Conservation (phyloP, 1,140 invertebrate species). For the Penaeus japonicus region DNA sequence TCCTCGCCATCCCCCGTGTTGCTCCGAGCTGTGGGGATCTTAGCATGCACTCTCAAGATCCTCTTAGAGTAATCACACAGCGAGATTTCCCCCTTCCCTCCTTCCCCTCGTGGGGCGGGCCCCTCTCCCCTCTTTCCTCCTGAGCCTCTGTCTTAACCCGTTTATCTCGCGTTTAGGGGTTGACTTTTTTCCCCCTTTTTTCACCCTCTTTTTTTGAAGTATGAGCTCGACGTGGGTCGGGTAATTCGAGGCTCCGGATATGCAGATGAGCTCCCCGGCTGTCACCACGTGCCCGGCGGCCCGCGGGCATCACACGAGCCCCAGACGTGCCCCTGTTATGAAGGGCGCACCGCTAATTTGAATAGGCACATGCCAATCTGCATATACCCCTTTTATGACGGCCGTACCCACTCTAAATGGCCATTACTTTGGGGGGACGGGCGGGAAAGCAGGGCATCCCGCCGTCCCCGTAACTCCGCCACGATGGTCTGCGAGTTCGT, state of each 20-base stretch:
- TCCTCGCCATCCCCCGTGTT: too few relatives aligned
- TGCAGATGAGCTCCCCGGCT: slow-evolving; percentile 46
- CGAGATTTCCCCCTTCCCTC: too few relatives aligned
- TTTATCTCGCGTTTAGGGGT: too few relatives aligned
- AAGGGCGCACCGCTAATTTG: slow-evolving; percentile 52
- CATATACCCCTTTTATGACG: slow-evolving; percentile 46
- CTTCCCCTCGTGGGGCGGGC: too few relatives aligned
- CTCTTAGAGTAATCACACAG: too few relatives aligned
- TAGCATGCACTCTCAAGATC: too few relatives aligned
- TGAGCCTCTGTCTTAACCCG: too few relatives aligned
- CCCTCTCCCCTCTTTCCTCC: too few relatives aligned
- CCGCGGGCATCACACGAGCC: slow-evolving; percentile 20
- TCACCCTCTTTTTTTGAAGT: neutral
- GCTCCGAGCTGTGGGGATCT: too few relatives aligned
- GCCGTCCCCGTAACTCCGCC: neutral
- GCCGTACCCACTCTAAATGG: slow-evolving; percentile 46
- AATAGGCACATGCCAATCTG: slow-evolving; percentile 53
- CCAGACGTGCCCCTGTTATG: slow-evolving; percentile 41
- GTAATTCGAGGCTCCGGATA: neutral
- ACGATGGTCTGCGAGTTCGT: neutral
- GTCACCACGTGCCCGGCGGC: slow-evolving; percentile 42
- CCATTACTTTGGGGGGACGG: slow-evolving; percentile 21
- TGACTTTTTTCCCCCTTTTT: too few relatives aligned
- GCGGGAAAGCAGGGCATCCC: neutral
- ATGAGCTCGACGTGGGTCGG: neutral